phyloP scores from a whole-genome alignment of 2,888 invertebrate species.

The Megamerina dolium region DNA sequence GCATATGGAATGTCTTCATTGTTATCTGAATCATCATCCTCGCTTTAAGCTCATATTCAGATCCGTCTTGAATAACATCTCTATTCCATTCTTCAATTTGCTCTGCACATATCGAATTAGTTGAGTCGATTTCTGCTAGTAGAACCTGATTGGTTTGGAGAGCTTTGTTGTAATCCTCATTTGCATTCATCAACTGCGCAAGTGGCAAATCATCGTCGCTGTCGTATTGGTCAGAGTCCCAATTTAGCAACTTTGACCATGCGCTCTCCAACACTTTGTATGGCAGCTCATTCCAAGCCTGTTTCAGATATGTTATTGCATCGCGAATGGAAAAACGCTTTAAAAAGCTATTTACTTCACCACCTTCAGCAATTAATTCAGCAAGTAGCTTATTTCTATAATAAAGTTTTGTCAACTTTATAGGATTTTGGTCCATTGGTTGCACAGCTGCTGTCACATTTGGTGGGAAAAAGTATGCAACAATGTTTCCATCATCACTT shows the following conservation, averaged over 20 bases:
- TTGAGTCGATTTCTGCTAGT: not conserved
- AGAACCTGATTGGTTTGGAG: slow-evolving; percentile 10
- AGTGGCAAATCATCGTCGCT: slow-evolving; percentile 16
- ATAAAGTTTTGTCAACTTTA: slow-evolving; percentile 15
- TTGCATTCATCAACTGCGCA: slow-evolving; percentile 11
- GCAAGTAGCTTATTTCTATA: slow-evolving; percentile 16
- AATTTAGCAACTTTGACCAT: slow-evolving; percentile 15
- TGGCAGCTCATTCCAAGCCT: slow-evolving; percentile 13
- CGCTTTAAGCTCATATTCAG: not conserved
- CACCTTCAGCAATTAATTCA: slow-evolving; percentile 15
- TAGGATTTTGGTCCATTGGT: slow-evolving; percentile 16
- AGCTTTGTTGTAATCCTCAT: slow-evolving; percentile 17
- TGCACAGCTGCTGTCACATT: slow-evolving; percentile 12
- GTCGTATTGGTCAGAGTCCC: slow-evolving; percentile 14
- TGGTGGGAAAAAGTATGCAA: slow-evolving; percentile 10
- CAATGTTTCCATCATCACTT: slow-evolving; percentile 12
- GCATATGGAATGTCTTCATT: slow-evolving; percentile 1
- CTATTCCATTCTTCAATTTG: slow-evolving; percentile 1
- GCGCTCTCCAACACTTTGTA: slow-evolving; percentile 12
- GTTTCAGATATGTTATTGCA: slow-evolving; percentile 15
- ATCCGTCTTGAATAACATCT: slow-evolving; percentile 2
- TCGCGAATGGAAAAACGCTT: slow-evolving; percentile 15
- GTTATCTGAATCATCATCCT: not conserved
- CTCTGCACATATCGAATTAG: not conserved
- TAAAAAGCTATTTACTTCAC: slow-evolving; percentile 12